phyloP scores from a whole-genome alignment of 2,888 invertebrate genomes.

The Atethmia centrago region DNA sequence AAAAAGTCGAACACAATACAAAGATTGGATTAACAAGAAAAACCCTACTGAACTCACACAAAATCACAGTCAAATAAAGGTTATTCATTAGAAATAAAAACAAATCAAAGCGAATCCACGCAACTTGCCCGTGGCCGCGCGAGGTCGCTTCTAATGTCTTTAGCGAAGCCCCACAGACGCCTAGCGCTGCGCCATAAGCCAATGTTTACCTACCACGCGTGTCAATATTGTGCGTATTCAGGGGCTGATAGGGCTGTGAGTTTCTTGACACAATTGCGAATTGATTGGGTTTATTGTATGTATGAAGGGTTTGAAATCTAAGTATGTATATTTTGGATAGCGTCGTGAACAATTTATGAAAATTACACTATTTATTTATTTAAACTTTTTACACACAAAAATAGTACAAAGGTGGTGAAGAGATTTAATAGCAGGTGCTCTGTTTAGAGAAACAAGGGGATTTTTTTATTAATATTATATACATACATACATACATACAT shows the following conservation, averaged over 20 bases:
- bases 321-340: not conserved
- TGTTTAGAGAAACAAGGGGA: too few relatives aligned
- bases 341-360: not conserved
- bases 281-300: not conserved
- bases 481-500: too few relatives aligned
- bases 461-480: too few relatives aligned
- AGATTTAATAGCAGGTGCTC: too few relatives aligned
- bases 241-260: not conserved
- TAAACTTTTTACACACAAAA: too few relatives aligned
- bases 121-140: constrained; percentile 69
- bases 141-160: constrained; percentile 77
- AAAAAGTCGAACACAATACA: too few relatives aligned
- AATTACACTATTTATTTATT: too few relatives aligned
- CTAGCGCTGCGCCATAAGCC: constrained; percentile 63
- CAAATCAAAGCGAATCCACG: constrained; percentile 67
- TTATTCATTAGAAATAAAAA: constrained; percentile 64
- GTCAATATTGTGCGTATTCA: constrained; percentile 38
- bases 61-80: constrained; percentile 16
- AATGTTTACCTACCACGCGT: constrained; percentile 68
- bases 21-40: too few relatives aligned
- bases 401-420: too few relatives aligned
- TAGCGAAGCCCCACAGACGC: constrained; percentile 76
- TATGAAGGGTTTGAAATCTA: not conserved
- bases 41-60: constrained; percentile 7
- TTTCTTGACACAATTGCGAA: constrained; percentile 5